Base-by-base conservation (phyloP, 2,888 invertebrate genomes). In the Campopleginae sp. region DNA sequence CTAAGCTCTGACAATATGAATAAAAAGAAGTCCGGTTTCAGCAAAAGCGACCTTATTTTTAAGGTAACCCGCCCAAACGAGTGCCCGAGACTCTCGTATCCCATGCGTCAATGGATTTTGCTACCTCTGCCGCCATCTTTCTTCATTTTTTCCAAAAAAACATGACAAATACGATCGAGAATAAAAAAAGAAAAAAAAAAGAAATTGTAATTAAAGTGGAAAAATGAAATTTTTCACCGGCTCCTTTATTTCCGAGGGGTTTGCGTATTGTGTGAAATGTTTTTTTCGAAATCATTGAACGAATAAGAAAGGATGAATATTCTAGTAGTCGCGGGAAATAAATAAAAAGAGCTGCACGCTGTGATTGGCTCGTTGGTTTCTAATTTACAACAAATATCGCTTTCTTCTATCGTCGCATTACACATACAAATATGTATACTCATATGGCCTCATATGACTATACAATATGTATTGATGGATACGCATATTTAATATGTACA, bases 21-120 rank as follows among this genome's bases (percentile, higher is more conserved):
- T 96, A 97, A 97, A 96, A 97, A 97, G 97, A 98, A 97, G 97
- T 95, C 95, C 94, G 97, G 97, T 96, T 96, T 96, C 96, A 97
- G 97, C 96, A 98, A 98, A 97, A 98, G 98, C 97, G 98, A 97
- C 97, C 97, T 98, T 96, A 98, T 98, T 97, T 97, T 98, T 97
- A 98, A 98, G 98, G 98, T 98, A 98, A 98, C 96, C 96, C 95
- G 95, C 94, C 95, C 93, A 93, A 91, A 91, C 89, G 90, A 91
- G 90, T 90, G 91, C 92, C 92, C 91, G 91, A 91, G 92, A 23
- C 92, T 92, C 92, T 89, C 90, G 89, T 74, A 65, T 79, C 90
- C 90, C 91, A 90, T 89, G 89, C 89, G 63, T 19, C 48, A 42
- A 63, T 63, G 72, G 65, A 19, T 68, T 31, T 66, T 44, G 17